Conservation (phyloP, 1,140 invertebrate genomes). For the Brachionus calyciflorus region DNA sequence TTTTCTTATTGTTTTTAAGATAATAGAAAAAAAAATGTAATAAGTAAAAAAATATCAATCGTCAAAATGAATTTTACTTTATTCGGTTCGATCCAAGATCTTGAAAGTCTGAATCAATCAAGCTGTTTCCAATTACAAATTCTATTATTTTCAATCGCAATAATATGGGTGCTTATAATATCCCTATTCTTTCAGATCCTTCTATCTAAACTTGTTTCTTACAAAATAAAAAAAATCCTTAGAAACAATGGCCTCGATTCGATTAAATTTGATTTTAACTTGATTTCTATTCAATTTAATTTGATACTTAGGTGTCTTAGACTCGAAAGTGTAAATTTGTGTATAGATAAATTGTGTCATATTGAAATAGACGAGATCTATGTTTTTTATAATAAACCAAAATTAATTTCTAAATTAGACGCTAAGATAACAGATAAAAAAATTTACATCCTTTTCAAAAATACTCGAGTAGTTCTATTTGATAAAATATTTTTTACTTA, state of each 20-base stretch:
- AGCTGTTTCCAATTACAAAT: not conserved
- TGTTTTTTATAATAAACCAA: not conserved
- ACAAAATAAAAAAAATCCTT: not conserved
- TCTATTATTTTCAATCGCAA: not conserved
- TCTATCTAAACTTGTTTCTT: not conserved
- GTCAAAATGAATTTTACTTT: too few relatives aligned
- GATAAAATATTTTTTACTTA: not conserved
- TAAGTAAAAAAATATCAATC: too few relatives aligned
- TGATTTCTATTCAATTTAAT: not conserved
- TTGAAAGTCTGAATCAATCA: not conserved
- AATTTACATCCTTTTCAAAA: not conserved
- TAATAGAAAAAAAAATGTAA: too few relatives aligned
- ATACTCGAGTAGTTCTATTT: not conserved
- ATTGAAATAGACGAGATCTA: not conserved
- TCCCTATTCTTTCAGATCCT: not conserved
- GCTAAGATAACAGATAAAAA: too few relatives aligned
- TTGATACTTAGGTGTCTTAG: not conserved
- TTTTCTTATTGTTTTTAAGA: too few relatives aligned
- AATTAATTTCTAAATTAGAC: too few relatives aligned
- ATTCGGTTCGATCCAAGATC: not conserved
- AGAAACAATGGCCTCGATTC: not conserved
- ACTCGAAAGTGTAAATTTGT: constrained; percentile 3
- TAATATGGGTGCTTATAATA: not conserved
- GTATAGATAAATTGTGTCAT: constrained; percentile 10
- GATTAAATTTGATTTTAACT: not conserved